Evolutionary conservation across 35 echinoderm and acorn worm species (phyloP), one percentile per base, ranked within the genome.

Genomic region (Anneissia japonica): DNA sequence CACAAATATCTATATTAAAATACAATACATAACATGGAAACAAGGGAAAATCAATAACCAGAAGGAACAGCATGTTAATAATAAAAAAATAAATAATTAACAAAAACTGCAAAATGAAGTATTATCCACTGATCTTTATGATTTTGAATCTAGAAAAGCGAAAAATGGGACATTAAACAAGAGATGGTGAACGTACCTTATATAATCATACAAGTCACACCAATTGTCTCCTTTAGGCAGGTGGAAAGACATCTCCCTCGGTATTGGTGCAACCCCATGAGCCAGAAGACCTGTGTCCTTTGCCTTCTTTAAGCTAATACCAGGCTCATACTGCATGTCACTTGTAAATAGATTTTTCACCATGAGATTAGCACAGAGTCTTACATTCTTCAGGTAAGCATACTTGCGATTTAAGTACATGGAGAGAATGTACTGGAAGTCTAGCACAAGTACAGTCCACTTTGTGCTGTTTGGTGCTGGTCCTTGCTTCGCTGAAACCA

Each of bases 371-470:
- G 92, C 89, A 74, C 96, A 99, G 17, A 99, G 86, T 29, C 92
- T 86, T 30, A 99, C 46, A 1, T 81, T 91, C 84, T 99, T 99
- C 39, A 94, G 83, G 37, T 94, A 89, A 11, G 86, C 84, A 83
- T 94, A 99, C 79, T 87, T 99, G 35, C 92, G 76, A 32, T 94
- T 99, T 72, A 99, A 86, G 86, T 99, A 99, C 89, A 99, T 99
- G 37, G 96, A 99, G 0, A 99, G 81, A 77, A 99, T 99, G 77
- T 99, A 99, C 87, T 99, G 96, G 83, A 99, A 93, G 79, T 99
- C 96, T 19, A 99, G 82, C 35, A 92, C 33, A 3, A 99, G 89
- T 39, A 99, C 75, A 0, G 96, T 94, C 96, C 96, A 99, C n/a
- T 90, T 77, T 0, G 89, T 72, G 30, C 46, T 78, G 7, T 74